Evolutionary conservation across 1,140 invertebrate genomes (phyloP), one percentile per base, ranked within the genome.

Genomic region (Patella vulgata): DNA sequence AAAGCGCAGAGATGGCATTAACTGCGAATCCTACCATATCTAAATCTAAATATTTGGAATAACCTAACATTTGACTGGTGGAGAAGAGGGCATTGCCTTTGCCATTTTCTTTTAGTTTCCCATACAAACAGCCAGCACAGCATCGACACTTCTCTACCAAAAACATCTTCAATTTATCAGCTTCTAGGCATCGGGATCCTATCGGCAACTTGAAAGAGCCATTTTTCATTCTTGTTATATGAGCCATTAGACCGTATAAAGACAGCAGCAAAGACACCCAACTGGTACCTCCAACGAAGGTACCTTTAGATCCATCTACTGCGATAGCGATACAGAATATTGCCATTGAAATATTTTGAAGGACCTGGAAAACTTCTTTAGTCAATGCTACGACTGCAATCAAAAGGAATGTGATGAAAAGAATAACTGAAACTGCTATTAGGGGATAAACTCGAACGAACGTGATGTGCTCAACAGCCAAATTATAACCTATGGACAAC

Each of bases 231-330:
- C 63, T 31, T 11, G 60, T 63, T 3, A 74, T 54, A 51, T 69
- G 63, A 0, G 71, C 71, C 2, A 68, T 63, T 17, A 73, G 53
- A 0, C 71, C 71, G 59, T 78, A 78, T 3, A 78, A 53, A 12
- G 73, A 72, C 3, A 74, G 48, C 3, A 75, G 27, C 17, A 78
- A 69, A 28, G 69, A 56, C n/a, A 75, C 56, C 70, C 66, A 75
- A 19, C 67, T 68, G 57, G 68, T 69, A n/a, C 52, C 66, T 0
- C 69, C 68, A 11, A 74, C 27, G 43, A 75, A 75, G 11, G 50
- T 40, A 1, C 70, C 70, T 17, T 50, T 19, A 4, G 55, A 9
- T 2, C 66, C 63, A 59, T 73, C 52, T 21, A 70, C 64, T n/a
- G 50, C 51, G n/a, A 75, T 43, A 11, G 70, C 55, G 1, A 75